Base-by-base conservation (phyloP, 2,797 vertebrate species). In the Chanos chanos region DNA sequence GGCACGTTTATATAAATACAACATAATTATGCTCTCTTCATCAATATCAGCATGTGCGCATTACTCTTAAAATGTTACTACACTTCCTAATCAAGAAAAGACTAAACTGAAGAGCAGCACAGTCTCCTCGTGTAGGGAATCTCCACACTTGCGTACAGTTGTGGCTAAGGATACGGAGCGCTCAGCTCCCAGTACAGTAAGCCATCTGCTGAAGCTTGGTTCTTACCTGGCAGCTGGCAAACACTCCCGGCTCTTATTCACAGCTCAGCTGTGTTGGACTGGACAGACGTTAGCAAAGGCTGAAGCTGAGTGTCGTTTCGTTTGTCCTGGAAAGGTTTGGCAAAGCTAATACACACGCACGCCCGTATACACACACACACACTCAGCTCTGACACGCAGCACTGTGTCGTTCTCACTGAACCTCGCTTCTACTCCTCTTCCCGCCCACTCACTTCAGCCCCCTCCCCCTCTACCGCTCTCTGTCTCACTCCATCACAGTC, bases 381-480 rank as follows among this genome's bases (percentile, higher is more conserved):
- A 78, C 43, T 27, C 58, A 70, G 55, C 66, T 57, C 61, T 41
- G 68, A 70, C 41, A 57, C 43, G 30, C 41, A 73, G 63, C 52
- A 66, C 71, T 77, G 58, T 60, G 60, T 57, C 41, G 22, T 54
- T 55, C 55, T 34, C 49, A 22, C 61, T 33, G 21, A 58, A 49
- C 56, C 59, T 57, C 52, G 24, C 74, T 74, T 69, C 58, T 44
- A 33, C 61, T 59, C 53, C 80, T 85, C 72, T 82, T 75, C 83
- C 84, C 84, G 75, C 85, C 86, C 81, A 85, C 83, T 79, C 78
- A 76, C 81, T 83, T 83, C 74, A 82, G 73, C 76, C 76, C 77
- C 84, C 82, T 73, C 81, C 83, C 80, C 73, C 65, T 22, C 10
- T 56, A 69, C 28, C 68, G 62, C 66, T 66, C 66, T 60, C 34